A percentile compares a stretch with the other conserved stretches of the same genome.
Conservation (phyloP, 2,113 vertebrate genomes). For the Aramus guarauna region DNA sequence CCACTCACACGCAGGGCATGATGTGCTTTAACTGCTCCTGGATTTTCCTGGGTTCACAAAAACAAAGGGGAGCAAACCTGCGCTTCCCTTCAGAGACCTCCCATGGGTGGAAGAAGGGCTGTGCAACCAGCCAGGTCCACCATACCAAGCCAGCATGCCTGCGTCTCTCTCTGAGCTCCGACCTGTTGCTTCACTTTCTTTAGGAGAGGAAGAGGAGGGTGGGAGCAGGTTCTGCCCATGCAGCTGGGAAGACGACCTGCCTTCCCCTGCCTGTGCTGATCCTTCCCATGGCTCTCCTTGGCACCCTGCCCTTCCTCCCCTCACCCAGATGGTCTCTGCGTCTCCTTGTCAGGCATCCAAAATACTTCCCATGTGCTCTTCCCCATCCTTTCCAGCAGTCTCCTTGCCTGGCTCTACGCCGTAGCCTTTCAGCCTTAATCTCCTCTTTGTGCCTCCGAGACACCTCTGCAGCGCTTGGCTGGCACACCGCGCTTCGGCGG, state of each 20-base stretch:
- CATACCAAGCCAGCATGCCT: accelerated
- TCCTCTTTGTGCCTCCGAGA: not conserved
- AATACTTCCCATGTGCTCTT: not conserved
- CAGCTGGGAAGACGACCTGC: not conserved
- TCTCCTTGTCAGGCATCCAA: conserved; percentile 19
- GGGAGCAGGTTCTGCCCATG: accelerated
- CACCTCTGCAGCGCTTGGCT: conserved; percentile 1
- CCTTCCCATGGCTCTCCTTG: not conserved
- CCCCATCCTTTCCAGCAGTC: not conserved
- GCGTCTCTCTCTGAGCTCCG: not conserved
- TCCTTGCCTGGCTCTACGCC: not conserved
- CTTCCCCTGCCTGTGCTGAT: not conserved
- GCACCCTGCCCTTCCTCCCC: conserved; percentile 16
- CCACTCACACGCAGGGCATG: accelerated
- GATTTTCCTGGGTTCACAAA: not conserved
- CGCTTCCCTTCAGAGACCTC: not conserved
- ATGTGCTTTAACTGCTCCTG: not conserved
- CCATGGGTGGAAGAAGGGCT: not conserved
- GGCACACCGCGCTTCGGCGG: not conserved
- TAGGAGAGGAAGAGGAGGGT: not conserved
- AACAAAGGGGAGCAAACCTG: not conserved
- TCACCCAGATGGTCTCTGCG: conserved; percentile 4
- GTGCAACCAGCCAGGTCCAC: not conserved
- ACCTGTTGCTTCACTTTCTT: not conserved
- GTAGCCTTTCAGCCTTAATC: conserved; percentile 17